Percentiles rank a stretch among this genome's conserved stretches.
Evolutionary conservation across 2,797 vertebrate species (phyloP).

Genomic region (Holocentrus rufus): DNA sequence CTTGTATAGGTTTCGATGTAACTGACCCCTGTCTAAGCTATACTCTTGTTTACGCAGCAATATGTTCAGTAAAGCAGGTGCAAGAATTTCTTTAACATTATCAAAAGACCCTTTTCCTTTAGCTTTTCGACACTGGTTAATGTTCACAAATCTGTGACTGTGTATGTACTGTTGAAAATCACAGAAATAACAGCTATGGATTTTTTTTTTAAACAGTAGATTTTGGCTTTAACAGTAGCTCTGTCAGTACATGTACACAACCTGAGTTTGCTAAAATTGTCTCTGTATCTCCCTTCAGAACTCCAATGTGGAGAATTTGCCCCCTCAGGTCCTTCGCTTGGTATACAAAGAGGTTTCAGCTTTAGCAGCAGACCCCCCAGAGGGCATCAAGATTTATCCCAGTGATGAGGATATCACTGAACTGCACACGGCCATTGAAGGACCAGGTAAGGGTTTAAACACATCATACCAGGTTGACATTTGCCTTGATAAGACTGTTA

Average conservation of each 20-base stretch:
- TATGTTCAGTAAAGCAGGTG: background rate
- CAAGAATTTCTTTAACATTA: background rate
- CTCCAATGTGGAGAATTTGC: slow-evolving; percentile 96
- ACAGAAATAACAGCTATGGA: background rate
- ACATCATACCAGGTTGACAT: background rate
- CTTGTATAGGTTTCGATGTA: background rate
- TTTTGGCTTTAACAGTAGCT: background rate
- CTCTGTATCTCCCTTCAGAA: slow-evolving; percentile 79
- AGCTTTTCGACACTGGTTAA: too few relatives aligned
- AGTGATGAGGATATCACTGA: slow-evolving; percentile 96
- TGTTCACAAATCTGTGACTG: too few relatives aligned
- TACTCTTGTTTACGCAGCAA: background rate
- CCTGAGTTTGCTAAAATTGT: background rate
- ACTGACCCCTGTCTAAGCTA: too few relatives aligned
- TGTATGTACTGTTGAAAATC: too few relatives aligned
- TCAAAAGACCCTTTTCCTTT: background rate
- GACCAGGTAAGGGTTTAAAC: slow-evolving; percentile 82
- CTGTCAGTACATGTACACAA: background rate
- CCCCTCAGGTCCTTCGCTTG: slow-evolving; percentile 92
- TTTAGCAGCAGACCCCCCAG: slow-evolving; percentile 91
- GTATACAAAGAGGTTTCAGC: slow-evolving; percentile 95
- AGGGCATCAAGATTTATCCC: slow-evolving; percentile 94
- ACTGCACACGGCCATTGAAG: slow-evolving; percentile 93
- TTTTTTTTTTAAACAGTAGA: background rate
- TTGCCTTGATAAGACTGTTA: background rate